Conservation (phyloP, 1,140 invertebrate species). For the Tetramorium parvispinum region DNA sequence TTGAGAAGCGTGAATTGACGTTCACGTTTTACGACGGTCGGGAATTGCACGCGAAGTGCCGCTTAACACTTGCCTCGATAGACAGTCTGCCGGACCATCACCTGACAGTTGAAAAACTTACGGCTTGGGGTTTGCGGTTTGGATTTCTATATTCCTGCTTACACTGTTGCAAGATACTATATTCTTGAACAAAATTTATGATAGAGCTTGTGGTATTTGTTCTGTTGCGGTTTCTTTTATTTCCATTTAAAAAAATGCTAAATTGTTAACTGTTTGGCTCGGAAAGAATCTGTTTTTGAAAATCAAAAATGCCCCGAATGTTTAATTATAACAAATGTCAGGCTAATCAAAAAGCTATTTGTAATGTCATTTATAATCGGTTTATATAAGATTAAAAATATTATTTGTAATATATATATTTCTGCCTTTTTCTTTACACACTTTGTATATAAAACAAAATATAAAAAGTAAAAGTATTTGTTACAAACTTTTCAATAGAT, state of each 20-base stretch:
- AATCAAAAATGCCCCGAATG: too few species aligned
- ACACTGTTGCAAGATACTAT: neutral
- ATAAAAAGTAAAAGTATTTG: neutral
- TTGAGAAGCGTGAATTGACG: slow-evolving; percentile 7
- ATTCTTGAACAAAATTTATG: slow-evolving; percentile 11
- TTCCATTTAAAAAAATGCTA: neutral
- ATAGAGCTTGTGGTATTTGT: neutral
- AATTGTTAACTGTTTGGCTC: neutral
- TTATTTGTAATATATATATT: neutral
- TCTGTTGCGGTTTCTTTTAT: neutral
- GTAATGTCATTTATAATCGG: too few species aligned
- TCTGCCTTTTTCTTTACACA: neutral
- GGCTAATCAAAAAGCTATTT: neutral
- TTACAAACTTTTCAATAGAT: neutral
- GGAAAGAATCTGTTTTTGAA: neutral
- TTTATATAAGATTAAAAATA: too few species aligned
- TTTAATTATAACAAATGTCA: slow-evolving; percentile 2
- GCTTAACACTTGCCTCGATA: slow-evolving; percentile 19
- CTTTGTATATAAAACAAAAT: neutral
- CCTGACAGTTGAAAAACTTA: slow-evolving; percentile 35
- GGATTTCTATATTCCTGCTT: slow-evolving; percentile 31
- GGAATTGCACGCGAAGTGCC: slow-evolving; percentile 1
- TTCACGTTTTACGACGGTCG: slow-evolving; percentile 25
- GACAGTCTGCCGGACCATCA: neutral
- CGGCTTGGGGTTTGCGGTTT: slow-evolving; percentile 33